Base-by-base conservation (phyloP, 2,888 invertebrate species). In the Ophion ellenae region DNA sequence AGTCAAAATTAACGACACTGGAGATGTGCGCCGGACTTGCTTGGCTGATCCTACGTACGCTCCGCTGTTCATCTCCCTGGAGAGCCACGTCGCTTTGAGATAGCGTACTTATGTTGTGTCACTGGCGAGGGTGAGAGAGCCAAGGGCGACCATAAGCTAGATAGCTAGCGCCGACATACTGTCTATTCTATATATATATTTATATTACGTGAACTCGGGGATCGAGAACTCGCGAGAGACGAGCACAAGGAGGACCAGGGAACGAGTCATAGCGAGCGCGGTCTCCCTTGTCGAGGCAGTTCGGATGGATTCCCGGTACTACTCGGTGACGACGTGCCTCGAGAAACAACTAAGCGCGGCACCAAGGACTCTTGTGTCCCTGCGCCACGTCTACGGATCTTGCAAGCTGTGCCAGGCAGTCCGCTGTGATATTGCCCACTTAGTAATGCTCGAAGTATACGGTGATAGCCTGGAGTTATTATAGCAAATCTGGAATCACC, bases 271-370 rank as follows among this genome's bases (percentile, higher is more conserved):
- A 78, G 81, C 66, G 81, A 63, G 71, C 73, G 83, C 66, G 75
- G 81, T 83, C 76, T 84, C 57, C 81, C 71, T 81, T 84, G 83
- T 63, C 91, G 91, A 90, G 89, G 90, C 85, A 89, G 90, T 90
- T 89, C 90, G 88, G 90, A 85, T 89, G 83, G 91, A 93, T 94
- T 93, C 93, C 91, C 86, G 90, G 93, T 94, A 92, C 84, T 85
- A 76, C 85, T 76, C 88, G 84, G 88, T 89, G 88, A 90, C 89
- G 91, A 94, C 93, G 93, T 93, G 94, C 92, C 90, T 91, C 90
- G 93, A 90, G 90, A 93, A 92, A 92, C 92, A 93, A 93, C 92
- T 91, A 93, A 91, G 87, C 89, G 89, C 89, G 89, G 90, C 90
- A 90, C 89, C 90, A 89, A 84, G 83, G 84, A 86, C 74, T 82